Percentiles rank a stretch among this genome's conserved stretches.
Conservation (phyloP, 2,797 vertebrate genomes). For the Apogon talboti region DNA sequence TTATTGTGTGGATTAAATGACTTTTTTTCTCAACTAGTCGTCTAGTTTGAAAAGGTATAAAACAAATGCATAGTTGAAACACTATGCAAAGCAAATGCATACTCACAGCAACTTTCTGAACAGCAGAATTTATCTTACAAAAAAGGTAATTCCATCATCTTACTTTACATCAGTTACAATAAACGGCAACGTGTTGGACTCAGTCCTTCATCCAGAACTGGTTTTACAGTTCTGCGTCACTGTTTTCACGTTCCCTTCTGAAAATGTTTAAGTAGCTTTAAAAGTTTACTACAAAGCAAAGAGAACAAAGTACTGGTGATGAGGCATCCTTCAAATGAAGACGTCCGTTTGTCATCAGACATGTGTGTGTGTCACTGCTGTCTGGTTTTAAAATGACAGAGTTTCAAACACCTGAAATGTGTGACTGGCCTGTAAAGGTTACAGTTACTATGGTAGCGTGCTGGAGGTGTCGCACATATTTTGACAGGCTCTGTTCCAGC, state of each 20-base stretch:
- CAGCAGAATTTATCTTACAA: conserved; percentile 60
- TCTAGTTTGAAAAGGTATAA: conserved; percentile 74
- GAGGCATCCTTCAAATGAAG: not conserved
- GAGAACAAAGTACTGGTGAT: not conserved
- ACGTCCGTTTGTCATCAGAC: not conserved
- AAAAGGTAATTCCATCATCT: conserved; percentile 18
- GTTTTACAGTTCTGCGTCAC: conserved; percentile 21
- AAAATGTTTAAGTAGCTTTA: conserved; percentile 13
- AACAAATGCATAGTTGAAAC: conserved; percentile 70
- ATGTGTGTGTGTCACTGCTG: not conserved
- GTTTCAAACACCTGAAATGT: conserved; percentile 6
- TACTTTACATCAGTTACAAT: conserved; percentile 36
- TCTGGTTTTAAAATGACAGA: conserved; percentile 11
- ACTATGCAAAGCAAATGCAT: conserved; percentile 60
- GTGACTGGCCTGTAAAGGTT: conserved; percentile 23
- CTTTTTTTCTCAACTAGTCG: conserved; percentile 48
- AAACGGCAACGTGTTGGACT: conserved; percentile 27
- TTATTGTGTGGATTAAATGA: conserved; percentile 71
- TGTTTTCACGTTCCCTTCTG: conserved; percentile 4
- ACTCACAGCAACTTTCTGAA: conserved; percentile 48
- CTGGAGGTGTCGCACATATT: conserved; percentile 31
- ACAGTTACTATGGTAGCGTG: conserved; percentile 4
- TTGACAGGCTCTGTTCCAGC: conserved; percentile 44
- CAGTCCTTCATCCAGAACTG: conserved; percentile 23
- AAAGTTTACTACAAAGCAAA: conserved; percentile 1